A percentile compares a stretch with the other conserved stretches of the same genome.
Evolutionary conservation across 2,888 invertebrate species (phyloP).

Genomic region (Lepidochrysops patricia): DNA sequence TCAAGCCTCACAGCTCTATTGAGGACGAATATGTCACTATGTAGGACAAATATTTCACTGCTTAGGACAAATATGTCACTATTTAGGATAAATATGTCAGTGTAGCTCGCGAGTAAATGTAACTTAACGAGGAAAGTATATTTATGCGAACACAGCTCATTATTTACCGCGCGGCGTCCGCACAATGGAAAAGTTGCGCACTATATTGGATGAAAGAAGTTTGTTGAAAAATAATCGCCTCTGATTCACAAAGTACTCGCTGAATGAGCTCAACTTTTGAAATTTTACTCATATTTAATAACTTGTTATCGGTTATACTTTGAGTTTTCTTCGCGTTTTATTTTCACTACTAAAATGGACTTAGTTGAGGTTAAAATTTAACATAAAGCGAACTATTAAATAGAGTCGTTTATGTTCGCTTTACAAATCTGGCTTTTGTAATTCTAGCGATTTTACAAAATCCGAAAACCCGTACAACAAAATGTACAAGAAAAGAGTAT

Average conservation of each 20-base stretch:
- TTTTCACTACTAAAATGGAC: neutral
- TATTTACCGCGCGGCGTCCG: neutral
- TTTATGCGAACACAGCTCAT: neutral
- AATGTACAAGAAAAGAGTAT: neutral
- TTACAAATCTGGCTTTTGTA: neutral
- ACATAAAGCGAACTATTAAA: too few species aligned
- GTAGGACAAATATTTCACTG: neutral
- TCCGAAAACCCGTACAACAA: neutral
- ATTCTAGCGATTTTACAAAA: neutral
- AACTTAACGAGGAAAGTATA: neutral
- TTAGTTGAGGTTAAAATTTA: too few species aligned
- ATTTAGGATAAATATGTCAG: neutral
- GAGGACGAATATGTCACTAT: too few species aligned
- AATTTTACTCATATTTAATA: neutral
- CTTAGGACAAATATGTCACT: too few species aligned
- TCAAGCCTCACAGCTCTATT: neutral
- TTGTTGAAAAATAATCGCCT: conserved; percentile 8
- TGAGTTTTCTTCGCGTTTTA: neutral
- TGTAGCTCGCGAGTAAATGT: neutral
- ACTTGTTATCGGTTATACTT: neutral
- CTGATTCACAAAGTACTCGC: conserved; percentile 9
- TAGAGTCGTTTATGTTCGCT: neutral
- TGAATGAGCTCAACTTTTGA: conserved; percentile 5
- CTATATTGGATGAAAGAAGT: conserved; percentile 10
- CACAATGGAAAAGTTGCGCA: conserved; percentile 5